Evolutionary conservation across 1,140 invertebrate genomes (phyloP), one percentile per base, ranked within the genome.

Genomic region (Trissolcus basalis): DNA sequence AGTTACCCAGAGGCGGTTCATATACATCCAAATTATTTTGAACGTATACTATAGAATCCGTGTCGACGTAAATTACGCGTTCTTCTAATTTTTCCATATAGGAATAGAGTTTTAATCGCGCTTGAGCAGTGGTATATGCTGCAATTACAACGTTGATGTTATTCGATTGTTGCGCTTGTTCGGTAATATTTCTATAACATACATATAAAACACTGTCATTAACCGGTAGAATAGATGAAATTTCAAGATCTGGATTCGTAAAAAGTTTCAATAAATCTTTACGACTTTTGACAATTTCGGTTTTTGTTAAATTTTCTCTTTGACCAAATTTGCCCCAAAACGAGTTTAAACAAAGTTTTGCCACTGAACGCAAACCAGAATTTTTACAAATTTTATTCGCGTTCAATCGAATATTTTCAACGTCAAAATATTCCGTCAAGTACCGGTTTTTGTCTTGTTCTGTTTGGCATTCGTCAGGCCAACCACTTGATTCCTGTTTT

Each of bases 41-140:
- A 61, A 47, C 1, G 77, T 15, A 54, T 81, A 86, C 33, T 86
- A 83, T 47, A 12, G 58, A 75, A 70, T 89, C 88, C 2, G 87
- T 90, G 64, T 89, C 88, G 32, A 75, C 84, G 63, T 89, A 89
- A 1, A 88, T 50, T 2, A 82, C 82, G 32, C 80, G 48, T 0
- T 74, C 35, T 12, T 69, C 78, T 10, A 89, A 49, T 32, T 70
- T 55, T 74, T 87, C 78, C 11, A 89, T 55, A 50, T 82, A 80
- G n/a, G 53, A 45, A 53, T 87, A 89, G 1, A 89, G 73, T 68
- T 86, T 81, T 7, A 89, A 55, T 1, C 87, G 55, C 0, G 86
- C 87, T 50, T 85, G 82, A 9, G 84, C 80, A 0, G 88, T 89
- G 1, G 81, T 84, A 53, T 82, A 88, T 0, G 78, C 80, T 6